Evolutionary conservation across 2,113 vertebrate species (phyloP).

Genomic region (Eleginops maclovinus): DNA sequence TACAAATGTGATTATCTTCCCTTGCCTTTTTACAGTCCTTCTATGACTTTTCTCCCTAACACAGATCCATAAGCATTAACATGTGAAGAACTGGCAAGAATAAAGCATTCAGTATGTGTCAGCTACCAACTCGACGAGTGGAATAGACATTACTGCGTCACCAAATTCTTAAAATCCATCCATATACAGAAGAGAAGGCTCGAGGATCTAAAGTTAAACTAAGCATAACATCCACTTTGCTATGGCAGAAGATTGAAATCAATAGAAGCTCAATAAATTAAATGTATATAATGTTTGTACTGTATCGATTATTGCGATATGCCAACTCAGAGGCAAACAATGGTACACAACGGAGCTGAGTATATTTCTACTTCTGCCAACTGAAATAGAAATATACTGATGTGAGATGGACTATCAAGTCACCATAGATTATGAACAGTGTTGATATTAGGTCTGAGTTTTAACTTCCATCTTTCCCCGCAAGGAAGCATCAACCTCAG

Average conservation of each 20-base stretch:
- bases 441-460: background rate
- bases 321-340: too few species aligned
- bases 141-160: constrained; percentile 1
- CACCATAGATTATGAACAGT: background rate
- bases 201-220: too few species aligned
- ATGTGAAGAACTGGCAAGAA: background rate
- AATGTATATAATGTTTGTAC: too few species aligned
- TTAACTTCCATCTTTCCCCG: background rate
- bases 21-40: background rate
- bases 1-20: background rate
- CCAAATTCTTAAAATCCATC: constrained; percentile 13
- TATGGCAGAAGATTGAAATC: too few species aligned
- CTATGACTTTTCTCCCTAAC: background rate
- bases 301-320: too few species aligned
- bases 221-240: too few species aligned
- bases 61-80: background rate
- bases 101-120: constrained; percentile 8
- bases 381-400: too few species aligned
- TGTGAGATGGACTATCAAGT: too few species aligned
- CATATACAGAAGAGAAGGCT: background rate
- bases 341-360: too few species aligned
- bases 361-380: too few species aligned
- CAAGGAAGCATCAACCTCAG: background rate
- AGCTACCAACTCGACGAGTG: constrained; percentile 12
- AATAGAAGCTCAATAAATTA: too few species aligned